Evolutionary conservation across 2,797 vertebrate genomes (phyloP), one percentile per base, ranked within the genome.

Genomic region (Gorsachius magnificus): DNA sequence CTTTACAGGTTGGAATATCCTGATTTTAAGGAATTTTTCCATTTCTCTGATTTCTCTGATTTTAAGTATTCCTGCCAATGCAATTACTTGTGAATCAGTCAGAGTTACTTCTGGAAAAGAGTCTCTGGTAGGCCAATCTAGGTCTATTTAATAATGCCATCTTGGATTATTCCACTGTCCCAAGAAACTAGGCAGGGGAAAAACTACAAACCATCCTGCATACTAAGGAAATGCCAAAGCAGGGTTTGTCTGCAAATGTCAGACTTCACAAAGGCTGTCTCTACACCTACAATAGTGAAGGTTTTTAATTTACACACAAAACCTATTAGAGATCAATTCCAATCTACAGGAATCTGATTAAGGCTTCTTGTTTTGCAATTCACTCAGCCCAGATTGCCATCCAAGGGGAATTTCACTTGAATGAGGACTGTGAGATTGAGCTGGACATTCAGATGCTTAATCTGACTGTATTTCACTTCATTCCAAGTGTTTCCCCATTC

Each of bases 401-500:
- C 70, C 83, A 87, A 83, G 36, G 71, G 60, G 60, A 91, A 89
- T 78, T 92, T 78, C 71, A 64, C 19, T 87, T 92, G 69, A 94
- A 78, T 65, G 57, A 94, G 46, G 66, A 48, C 48, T 75, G 38
- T 6, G 56, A 89, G 57, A 87, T 25, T 86, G 76, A 87, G 54
- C 19, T 91, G 84, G 76, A 86, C 48, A 58, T 76, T 94, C 82
- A 93, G 48, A 92, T 90, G 36, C 41, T 96, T 83, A 53, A 76
- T 91, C 68, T 92, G 76, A 87, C 57, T 68, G 46, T 41, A 45
- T 72, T 80, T 96, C 90, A 89, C 22, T 92, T 81, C 0, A 3
- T 91, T 94, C 79, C 92, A 95, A 94, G 82, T 93, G 79, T 88
- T 94, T 97, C 79, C 65, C 92, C 75, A 76, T 90, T 95, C 72